Evolutionary conservation across 2,888 invertebrate species (phyloP).

Genomic region (Eilema griseolum): DNA sequence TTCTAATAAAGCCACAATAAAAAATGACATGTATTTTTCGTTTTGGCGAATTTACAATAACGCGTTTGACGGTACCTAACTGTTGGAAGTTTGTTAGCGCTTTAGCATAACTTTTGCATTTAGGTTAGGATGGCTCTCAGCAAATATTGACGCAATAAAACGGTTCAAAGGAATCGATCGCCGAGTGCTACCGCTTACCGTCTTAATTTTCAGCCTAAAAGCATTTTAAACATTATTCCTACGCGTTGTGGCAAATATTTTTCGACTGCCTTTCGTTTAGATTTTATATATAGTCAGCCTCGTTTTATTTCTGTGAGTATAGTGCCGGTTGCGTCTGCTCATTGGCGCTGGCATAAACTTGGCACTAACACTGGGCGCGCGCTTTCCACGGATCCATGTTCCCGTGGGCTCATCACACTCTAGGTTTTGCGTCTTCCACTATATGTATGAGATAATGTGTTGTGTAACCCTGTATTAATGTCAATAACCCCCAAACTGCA

Average conservation of each 20-base stretch:
- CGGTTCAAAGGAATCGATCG: slow-evolving; percentile 48
- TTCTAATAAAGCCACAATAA: no score
- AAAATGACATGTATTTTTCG: no score
- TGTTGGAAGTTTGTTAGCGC: slow-evolving; percentile 26
- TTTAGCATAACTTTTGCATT: slow-evolving; percentile 55
- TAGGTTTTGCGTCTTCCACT: slow-evolving; percentile 59
- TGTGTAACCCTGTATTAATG: slow-evolving; percentile 76
- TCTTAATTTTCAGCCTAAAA: background rate
- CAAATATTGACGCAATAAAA: slow-evolving; percentile 56
- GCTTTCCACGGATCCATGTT: slow-evolving; percentile 59
- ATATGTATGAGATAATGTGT: slow-evolving; percentile 70
- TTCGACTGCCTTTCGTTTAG: slow-evolving; percentile 35
- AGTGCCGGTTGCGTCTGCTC: slow-evolving; percentile 56
- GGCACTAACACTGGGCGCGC: slow-evolving; percentile 69
- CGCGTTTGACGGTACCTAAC: background rate
- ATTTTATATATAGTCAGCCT: slow-evolving; percentile 65
- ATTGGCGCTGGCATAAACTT: slow-evolving; percentile 76
- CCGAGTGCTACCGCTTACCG: slow-evolving; percentile 19
- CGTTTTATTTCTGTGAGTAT: slow-evolving; percentile 74
- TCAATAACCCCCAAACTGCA: slow-evolving; percentile 85
- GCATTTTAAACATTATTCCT: background rate
- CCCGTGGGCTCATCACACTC: slow-evolving; percentile 48
- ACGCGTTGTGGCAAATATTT: slow-evolving; percentile 23
- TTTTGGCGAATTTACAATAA: no score
- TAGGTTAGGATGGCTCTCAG: slow-evolving; percentile 48